Conservation (phyloP, 1,140 invertebrate species). For the Tetragnatha versicolor region DNA sequence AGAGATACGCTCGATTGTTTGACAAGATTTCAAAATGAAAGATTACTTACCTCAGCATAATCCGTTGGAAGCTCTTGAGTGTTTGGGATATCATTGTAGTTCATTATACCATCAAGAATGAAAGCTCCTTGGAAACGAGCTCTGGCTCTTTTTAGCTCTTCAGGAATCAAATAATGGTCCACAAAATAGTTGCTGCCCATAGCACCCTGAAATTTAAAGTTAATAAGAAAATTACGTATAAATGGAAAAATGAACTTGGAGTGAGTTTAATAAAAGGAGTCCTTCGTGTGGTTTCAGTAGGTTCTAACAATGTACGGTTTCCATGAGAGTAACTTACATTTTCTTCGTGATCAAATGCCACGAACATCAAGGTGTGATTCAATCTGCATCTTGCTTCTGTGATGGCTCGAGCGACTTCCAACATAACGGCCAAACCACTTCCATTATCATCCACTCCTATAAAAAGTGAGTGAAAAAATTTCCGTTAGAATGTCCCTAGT, state of each 20-base stretch:
- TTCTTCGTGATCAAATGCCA: conserved; percentile 66
- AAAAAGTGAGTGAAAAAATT: neutral
- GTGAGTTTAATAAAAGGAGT: neutral
- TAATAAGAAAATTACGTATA: no score
- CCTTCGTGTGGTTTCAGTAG: neutral
- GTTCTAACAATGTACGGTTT: neutral
- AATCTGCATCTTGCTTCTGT: conserved; percentile 60
- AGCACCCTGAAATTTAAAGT: conserved; percentile 57
- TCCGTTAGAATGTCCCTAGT: no score
- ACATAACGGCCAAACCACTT: conserved; percentile 64
- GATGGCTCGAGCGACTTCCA: conserved; percentile 64
- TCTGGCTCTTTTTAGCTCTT: conserved; percentile 55
- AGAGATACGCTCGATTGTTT: neutral
- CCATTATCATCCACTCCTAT: conserved; percentile 65
- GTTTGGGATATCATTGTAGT: conserved; percentile 62
- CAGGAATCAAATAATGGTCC: conserved; percentile 63
- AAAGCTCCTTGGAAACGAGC: conserved; percentile 63
- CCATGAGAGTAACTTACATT: conserved; percentile 52
- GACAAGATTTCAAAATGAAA: neutral
- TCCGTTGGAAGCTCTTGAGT: conserved; percentile 61
- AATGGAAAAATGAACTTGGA: no score
- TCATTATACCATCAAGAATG: conserved; percentile 65
- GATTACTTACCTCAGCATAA: conserved; percentile 46
- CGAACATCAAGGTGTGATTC: conserved; percentile 64
- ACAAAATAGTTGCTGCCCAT: conserved; percentile 65